Percentiles rank a stretch among this genome's conserved stretches.
phyloP scores from a whole-genome alignment of 1,140 invertebrate species.

The Calycopis cecrops region DNA sequence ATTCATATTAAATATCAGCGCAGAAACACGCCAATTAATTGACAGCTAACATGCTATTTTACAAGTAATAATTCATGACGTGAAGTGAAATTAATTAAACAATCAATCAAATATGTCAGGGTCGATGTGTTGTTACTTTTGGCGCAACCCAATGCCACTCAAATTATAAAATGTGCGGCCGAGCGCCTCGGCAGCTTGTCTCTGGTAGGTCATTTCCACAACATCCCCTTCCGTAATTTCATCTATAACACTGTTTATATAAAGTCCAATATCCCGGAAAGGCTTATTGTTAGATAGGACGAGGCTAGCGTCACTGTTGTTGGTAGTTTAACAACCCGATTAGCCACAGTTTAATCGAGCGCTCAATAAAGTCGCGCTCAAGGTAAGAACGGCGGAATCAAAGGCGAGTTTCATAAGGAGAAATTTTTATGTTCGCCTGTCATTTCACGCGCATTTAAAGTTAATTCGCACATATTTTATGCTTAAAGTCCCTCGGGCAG shows the following conservation, averaged over 20 bases:
- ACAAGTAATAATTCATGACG: slow-evolving; percentile 47
- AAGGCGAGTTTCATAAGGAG: slow-evolving; percentile 43
- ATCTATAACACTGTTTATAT: slow-evolving; percentile 25
- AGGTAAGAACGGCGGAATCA: slow-evolving; percentile 46
- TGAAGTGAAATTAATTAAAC: slow-evolving; percentile 66
- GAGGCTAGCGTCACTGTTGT: slow-evolving; percentile 22
- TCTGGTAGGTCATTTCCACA: slow-evolving; percentile 5
- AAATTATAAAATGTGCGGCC: slow-evolving; percentile 57
- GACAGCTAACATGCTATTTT: slow-evolving; percentile 52
- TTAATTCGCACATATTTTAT: slow-evolving; percentile 57
- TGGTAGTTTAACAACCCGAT: slow-evolving; percentile 56
- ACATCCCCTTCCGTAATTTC: slow-evolving; percentile 21
- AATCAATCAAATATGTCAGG: slow-evolving; percentile 65
- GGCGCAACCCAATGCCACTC: slow-evolving; percentile 62
- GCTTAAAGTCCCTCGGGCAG: not conserved
- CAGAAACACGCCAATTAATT: slow-evolving; percentile 60
- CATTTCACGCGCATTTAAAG: slow-evolving; percentile 62
- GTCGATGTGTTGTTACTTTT: slow-evolving; percentile 61
- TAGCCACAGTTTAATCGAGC: slow-evolving; percentile 61
- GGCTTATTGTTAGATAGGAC: slow-evolving; percentile 16
- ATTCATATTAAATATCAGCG: not conserved
- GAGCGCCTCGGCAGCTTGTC: slow-evolving; percentile 25
- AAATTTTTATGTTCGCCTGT: slow-evolving; percentile 58
- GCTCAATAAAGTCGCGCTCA: slow-evolving; percentile 48
- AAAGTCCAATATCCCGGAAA: slow-evolving; percentile 25